A percentile compares a stretch with the other conserved stretches of the same genome.
phyloP scores from a whole-genome alignment of 2,797 vertebrate genomes.

The Leuciscus waleckii region DNA sequence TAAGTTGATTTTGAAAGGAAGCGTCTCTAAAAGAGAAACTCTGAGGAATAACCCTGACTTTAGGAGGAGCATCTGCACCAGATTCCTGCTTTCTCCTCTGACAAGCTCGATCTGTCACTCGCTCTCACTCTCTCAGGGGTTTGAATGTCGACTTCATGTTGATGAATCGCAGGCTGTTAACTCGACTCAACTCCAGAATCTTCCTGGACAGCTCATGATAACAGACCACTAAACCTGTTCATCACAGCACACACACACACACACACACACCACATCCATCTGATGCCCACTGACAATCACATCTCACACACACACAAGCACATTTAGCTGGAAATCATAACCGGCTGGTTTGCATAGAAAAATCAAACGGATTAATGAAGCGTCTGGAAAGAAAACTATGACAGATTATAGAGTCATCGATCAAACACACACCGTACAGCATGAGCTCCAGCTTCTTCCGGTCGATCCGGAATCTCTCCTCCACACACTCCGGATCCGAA shows the following conservation, averaged over 20 bases:
- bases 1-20: not conserved
- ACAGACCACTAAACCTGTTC: conserved; percentile 45
- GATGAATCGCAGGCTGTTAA: conserved; percentile 20
- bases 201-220: conserved; percentile 24
- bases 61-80: not conserved
- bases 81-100: not conserved
- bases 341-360: not conserved
- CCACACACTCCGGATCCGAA: conserved; percentile 77
- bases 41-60: not conserved
- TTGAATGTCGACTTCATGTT: conserved; percentile 19
- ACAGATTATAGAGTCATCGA: not conserved
- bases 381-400: not conserved
- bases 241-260: conserved; percentile 22
- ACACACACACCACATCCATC: conserved; percentile 43
- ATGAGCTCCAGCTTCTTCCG: conserved; percentile 84
- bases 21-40: not conserved
- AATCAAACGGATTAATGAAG: not conserved
- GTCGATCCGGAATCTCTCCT: conserved; percentile 85
- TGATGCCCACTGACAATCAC: not conserved
- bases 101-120: conserved; percentile 19
- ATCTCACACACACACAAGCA: not conserved
- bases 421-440: conserved; percentile 73
- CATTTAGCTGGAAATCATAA: not conserved
- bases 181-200: not conserved
- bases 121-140: conserved; percentile 8